phyloP scores from a whole-genome alignment of 2,797 vertebrate genomes.

The Cyclopterus lumpus region DNA sequence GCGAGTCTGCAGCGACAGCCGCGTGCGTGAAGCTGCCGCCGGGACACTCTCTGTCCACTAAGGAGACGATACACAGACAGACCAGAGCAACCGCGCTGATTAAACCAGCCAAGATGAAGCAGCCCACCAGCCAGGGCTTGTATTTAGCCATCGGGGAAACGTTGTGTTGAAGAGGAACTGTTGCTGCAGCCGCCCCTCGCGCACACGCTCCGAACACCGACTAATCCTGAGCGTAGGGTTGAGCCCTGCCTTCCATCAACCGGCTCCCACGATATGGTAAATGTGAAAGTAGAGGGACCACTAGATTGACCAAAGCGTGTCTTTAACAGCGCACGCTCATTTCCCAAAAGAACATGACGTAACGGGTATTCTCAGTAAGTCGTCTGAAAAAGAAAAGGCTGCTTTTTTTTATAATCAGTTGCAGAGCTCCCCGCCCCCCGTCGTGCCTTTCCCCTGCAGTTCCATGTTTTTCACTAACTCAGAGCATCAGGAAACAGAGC shows the following conservation, averaged over 20 bases:
- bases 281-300: background rate
- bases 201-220: background rate
- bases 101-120: slow-evolving; percentile 32
- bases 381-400: no score
- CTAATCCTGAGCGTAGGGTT: slow-evolving; percentile 12
- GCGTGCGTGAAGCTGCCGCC: slow-evolving; percentile 62
- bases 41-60: slow-evolving; percentile 44
- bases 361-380: background rate
- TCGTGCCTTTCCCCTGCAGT: background rate
- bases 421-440: background rate
- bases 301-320: background rate
- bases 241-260: slow-evolving; percentile 24
- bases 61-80: slow-evolving; percentile 46
- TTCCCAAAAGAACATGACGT: background rate
- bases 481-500: background rate
- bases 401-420: background rate
- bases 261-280: background rate
- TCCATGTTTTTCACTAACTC: background rate
- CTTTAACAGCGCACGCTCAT: background rate
- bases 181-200: slow-evolving; percentile 14
- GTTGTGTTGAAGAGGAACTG: background rate
- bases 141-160: slow-evolving; percentile 63
- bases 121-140: slow-evolving; percentile 57
- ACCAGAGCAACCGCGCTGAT: slow-evolving; percentile 42
- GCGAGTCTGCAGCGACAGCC: slow-evolving; percentile 81